Conservation (phyloP, 2,888 invertebrate species). For the Carcina quercana region DNA sequence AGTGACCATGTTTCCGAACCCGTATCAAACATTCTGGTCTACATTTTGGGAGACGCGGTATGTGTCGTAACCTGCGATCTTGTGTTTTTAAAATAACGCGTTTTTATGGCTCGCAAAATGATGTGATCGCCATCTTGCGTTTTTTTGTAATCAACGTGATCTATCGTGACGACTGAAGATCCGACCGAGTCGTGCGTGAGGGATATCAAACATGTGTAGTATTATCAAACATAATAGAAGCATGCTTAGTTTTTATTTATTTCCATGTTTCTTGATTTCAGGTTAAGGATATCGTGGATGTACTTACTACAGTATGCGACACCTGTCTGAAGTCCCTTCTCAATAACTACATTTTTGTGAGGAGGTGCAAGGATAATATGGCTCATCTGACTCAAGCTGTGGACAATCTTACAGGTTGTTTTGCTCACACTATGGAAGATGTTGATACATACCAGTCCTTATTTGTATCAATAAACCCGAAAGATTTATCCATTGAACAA, state of each 20-base stretch:
- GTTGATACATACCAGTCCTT: constrained; percentile 1
- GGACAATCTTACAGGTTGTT: constrained; percentile 3
- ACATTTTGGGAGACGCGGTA: neutral
- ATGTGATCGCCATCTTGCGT: too few species aligned
- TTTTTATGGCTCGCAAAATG: too few species aligned
- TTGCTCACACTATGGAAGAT: constrained; percentile 5
- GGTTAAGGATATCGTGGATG: neutral
- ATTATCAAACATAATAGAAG: neutral
- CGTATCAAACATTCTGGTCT: constrained; percentile 1
- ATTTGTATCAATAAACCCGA: constrained; percentile 5
- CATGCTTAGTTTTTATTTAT: neutral
- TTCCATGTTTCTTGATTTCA: constrained; percentile 7
- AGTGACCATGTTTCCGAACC: too few species aligned
- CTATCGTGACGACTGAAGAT: too few species aligned
- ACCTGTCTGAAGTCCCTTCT: neutral
- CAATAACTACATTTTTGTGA: constrained; percentile 4
- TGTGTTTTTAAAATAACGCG: too few species aligned
- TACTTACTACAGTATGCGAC: constrained; percentile 2
- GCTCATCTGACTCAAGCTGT: constrained; percentile 2
- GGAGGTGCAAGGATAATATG: neutral
- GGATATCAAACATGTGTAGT: too few species aligned
- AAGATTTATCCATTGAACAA: constrained; percentile 6
- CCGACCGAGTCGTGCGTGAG: neutral
- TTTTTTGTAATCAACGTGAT: too few species aligned
- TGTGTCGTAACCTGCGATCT: too few species aligned